These are phyloP conservation scores for Archivesica marissinica DNA, from an alignment of 1,140 invertebrate species.

Conservation along the genomic window DNA sequence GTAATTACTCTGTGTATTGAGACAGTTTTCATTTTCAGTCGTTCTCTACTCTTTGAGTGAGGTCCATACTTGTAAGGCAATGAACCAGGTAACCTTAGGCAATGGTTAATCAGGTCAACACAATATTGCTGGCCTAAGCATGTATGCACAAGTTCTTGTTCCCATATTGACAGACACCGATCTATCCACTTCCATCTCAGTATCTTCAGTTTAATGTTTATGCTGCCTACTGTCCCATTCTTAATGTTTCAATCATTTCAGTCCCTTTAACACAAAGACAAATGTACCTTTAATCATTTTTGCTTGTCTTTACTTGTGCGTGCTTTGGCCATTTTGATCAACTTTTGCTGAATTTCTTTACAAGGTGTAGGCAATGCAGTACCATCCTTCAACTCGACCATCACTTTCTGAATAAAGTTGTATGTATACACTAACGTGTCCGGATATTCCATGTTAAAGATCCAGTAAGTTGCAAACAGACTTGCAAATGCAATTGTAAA, in stretches of 20 bases:
- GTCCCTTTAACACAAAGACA: background rate
- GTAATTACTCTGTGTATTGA: too few relatives aligned
- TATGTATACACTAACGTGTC: conserved; percentile 79
- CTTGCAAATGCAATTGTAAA: conserved; percentile 81
- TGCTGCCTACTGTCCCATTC: conserved; percentile 41
- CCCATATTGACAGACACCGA: too few relatives aligned
- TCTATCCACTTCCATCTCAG: too few relatives aligned
- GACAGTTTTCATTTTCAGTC: too few relatives aligned
- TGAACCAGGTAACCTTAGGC: too few relatives aligned
- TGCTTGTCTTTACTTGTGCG: conserved; percentile 56
- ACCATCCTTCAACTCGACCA: conserved; percentile 75
- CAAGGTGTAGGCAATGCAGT: conserved; percentile 74
- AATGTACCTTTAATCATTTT: conserved; percentile 15
- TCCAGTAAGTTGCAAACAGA: conserved; percentile 81
- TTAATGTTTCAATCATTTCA: background rate
- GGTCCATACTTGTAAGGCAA: too few relatives aligned
- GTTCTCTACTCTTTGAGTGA: too few relatives aligned
- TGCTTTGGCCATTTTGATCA: conserved; percentile 53
- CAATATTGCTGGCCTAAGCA: too few relatives aligned
- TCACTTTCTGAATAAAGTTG: conserved; percentile 80
- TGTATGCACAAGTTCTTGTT: too few relatives aligned
- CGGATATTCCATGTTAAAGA: conserved; percentile 82
- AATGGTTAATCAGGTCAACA: too few relatives aligned
- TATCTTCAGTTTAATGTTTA: background rate
- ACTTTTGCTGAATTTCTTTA: conserved; percentile 70